Evolutionary conservation across 2,797 vertebrate genomes (phyloP).

Genomic region (Acropternis orthonyx): DNA sequence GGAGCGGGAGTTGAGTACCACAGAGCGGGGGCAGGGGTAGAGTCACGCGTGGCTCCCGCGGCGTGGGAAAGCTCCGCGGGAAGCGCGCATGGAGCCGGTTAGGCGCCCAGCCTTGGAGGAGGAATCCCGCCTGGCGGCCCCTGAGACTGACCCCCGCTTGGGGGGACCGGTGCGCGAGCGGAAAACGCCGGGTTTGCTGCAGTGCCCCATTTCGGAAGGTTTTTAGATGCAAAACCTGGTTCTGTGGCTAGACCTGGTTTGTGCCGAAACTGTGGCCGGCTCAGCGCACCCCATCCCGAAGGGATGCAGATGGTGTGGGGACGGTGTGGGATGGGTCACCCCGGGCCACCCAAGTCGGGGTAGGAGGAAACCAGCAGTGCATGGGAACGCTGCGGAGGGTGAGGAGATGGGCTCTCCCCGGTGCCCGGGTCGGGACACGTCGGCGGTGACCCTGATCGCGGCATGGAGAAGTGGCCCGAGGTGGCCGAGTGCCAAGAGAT

Average conservation of each 20-base stretch:
- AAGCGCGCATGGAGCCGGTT: background rate
- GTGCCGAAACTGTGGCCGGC: background rate
- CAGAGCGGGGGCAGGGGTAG: background rate
- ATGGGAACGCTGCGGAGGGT: background rate
- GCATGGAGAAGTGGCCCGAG: fast-evolving
- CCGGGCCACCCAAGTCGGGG: background rate
- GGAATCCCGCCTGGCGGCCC: background rate
- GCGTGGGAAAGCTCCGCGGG: background rate
- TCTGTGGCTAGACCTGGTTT: background rate
- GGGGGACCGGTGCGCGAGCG: background rate
- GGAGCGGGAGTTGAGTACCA: too few species aligned
- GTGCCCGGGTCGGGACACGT: background rate
- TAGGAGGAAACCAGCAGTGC: background rate
- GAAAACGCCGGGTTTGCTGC: background rate
- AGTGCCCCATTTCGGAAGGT: background rate
- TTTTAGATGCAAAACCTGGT: background rate
- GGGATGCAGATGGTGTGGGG: background rate
- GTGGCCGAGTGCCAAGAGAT: background rate
- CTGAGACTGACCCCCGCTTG: background rate
- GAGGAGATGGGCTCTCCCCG: background rate
- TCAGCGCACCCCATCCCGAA: background rate
- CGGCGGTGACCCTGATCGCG: background rate
- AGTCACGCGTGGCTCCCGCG: background rate
- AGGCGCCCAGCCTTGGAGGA: background rate
- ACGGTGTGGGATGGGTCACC: background rate